Conservation (phyloP, 2,888 invertebrate genomes). For the Tolmerus cingulatus region DNA sequence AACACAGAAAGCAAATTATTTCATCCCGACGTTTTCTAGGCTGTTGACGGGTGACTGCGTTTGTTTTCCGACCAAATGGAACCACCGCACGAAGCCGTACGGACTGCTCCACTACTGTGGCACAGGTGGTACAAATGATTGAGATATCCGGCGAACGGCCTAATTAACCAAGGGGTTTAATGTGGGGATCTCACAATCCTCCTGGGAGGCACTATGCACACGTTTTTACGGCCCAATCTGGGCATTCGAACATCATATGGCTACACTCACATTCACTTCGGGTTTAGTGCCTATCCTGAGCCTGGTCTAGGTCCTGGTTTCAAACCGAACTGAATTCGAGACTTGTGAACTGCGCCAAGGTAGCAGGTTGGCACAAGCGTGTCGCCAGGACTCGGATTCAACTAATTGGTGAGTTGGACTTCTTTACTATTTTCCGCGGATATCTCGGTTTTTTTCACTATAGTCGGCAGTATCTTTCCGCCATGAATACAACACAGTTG, state of each 20-base stretch:
- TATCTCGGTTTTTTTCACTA: constrained; percentile 10
- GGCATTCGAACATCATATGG: background rate
- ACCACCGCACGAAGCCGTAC: background rate
- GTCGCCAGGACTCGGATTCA: background rate
- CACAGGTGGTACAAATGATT: background rate
- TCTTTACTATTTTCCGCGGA: background rate
- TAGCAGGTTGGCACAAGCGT: background rate
- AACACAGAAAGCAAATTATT: constrained; percentile 20
- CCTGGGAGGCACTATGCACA: background rate
- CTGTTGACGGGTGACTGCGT: background rate
- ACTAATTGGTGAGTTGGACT: background rate
- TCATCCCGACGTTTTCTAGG: background rate
- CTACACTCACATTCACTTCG: background rate
- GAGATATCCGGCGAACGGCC: background rate
- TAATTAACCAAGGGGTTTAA: background rate
- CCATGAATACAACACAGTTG: constrained; percentile 54
- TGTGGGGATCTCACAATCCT: background rate
- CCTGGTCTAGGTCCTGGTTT: background rate
- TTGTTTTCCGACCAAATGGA: constrained; percentile 20
- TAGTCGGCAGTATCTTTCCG: background rate
- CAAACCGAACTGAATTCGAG: background rate
- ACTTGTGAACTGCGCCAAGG: background rate
- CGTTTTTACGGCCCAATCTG: background rate
- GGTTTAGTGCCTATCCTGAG: background rate
- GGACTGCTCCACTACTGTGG: background rate